Conservation (phyloP, 1,140 invertebrate genomes). For the Drosophila parabipectinata region DNA sequence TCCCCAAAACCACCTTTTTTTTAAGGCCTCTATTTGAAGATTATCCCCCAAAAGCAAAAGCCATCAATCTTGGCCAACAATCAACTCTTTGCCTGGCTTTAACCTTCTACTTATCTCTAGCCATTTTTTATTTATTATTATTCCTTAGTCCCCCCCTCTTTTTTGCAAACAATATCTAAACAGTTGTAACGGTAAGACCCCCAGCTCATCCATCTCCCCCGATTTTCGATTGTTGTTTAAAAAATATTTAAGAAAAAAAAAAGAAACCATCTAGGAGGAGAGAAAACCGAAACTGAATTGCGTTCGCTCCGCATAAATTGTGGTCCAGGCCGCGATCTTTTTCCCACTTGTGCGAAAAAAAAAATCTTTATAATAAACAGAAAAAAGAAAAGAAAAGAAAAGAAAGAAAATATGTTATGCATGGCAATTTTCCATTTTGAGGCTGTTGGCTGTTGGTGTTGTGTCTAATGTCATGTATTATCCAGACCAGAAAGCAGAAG, state of each 20-base stretch:
- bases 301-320: conserved; percentile 74
- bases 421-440: conserved; percentile 81
- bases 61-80: conserved; percentile 28
- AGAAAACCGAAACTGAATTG: conserved; percentile 64
- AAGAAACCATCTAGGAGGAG: not conserved
- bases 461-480: conserved; percentile 73
- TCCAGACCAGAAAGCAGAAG: conserved; percentile 2
- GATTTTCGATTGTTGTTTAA: conserved; percentile 26
- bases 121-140: conserved; percentile 2
- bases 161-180: conserved; percentile 23
- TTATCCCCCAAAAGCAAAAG: conserved; percentile 3
- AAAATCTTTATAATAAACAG: conserved; percentile 69
- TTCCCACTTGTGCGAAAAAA: conserved; percentile 44
- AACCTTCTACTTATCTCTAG: not conserved
- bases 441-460: conserved; percentile 57
- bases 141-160: not conserved
- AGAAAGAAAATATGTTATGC: conserved; percentile 71
- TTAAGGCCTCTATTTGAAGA: not conserved
- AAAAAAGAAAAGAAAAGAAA: conserved; percentile 40
- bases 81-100: conserved; percentile 7
- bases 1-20: too few relatives aligned
- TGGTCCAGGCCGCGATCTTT: conserved; percentile 21
- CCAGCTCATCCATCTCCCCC: conserved; percentile 32
- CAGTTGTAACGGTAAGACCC: conserved; percentile 35
- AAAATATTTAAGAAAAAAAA: not conserved